Percentiles rank a stretch among this genome's conserved stretches.
These are phyloP conservation scores for Pammene aurita DNA, from an alignment of 2,888 invertebrate genomes.

Conservation along the genomic window DNA sequence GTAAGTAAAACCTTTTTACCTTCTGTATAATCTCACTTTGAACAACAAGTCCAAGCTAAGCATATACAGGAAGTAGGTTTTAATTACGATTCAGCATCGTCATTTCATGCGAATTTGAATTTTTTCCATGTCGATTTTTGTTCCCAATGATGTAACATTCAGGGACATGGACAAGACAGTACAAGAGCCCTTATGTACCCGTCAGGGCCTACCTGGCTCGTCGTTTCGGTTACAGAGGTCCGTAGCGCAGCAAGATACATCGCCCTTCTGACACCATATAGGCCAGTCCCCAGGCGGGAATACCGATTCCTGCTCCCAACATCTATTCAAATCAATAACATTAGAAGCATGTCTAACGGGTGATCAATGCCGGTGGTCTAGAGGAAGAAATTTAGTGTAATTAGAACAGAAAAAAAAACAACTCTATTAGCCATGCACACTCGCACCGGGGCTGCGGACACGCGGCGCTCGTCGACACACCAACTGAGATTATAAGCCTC, in stretches of 20 bases:
- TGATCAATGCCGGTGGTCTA: conserved; percentile 81
- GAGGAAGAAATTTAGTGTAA: conserved; percentile 68
- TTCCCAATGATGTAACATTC: conserved; percentile 40
- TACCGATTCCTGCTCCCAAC: conserved; percentile 82
- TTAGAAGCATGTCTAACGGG: conserved; percentile 63
- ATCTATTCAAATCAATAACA: conserved; percentile 80
- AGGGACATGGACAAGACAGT: conserved; percentile 70
- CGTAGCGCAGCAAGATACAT: conserved; percentile 85
- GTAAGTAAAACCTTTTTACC: conserved; percentile 5
- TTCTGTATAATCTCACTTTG: conserved; percentile 1
- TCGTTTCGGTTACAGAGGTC: conserved; percentile 87
- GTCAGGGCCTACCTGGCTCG: conserved; percentile 70
- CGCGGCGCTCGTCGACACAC: conserved; percentile 21
- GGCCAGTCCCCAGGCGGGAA: conserved; percentile 85
- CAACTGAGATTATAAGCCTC: neutral
- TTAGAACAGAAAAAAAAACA: conserved; percentile 63
- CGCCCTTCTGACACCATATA: conserved; percentile 83
- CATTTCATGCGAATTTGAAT: conserved; percentile 33
- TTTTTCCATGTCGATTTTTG: conserved; percentile 16
- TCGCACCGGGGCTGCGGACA: conserved; percentile 59
- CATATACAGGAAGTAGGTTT: conserved; percentile 4
- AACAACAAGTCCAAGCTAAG: neutral
- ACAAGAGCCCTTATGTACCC: conserved; percentile 66
- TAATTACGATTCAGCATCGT: conserved; percentile 11
- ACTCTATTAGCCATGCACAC: conserved; percentile 71